phyloP scores from a whole-genome alignment of 1,140 invertebrate genomes.

The Neuroterus valhalla region DNA sequence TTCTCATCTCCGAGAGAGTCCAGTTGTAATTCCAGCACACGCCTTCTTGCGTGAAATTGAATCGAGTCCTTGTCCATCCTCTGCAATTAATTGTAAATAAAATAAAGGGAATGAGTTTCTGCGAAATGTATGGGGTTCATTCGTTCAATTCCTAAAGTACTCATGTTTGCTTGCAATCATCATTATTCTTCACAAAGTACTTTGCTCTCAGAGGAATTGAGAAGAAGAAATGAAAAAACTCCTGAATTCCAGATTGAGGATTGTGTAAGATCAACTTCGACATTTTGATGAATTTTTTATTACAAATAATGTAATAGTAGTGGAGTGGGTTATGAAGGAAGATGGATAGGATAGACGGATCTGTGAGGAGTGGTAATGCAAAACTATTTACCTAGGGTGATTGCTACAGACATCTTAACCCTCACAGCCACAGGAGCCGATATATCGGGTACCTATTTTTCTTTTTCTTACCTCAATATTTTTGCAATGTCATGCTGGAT shows the following conservation, averaged over 20 bases:
- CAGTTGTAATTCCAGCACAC: slow-evolving; percentile 20
- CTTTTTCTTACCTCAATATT: too few relatives aligned
- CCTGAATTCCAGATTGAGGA: not conserved
- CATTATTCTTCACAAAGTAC: not conserved
- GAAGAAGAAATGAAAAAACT: not conserved
- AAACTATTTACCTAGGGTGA: too few relatives aligned
- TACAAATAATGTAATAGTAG: too few relatives aligned
- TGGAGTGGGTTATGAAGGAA: too few relatives aligned
- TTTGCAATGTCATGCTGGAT: too few relatives aligned
- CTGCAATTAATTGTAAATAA: slow-evolving; percentile 20
- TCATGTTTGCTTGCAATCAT: not conserved
- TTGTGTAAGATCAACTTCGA: too few relatives aligned
- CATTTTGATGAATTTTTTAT: too few relatives aligned
- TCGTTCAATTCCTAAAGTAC: not conserved
- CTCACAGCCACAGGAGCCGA: too few relatives aligned
- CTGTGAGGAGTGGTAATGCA: too few relatives aligned
- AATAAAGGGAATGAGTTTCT: slow-evolving; percentile 7
- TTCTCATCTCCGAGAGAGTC: not conserved
- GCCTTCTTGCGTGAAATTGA: slow-evolving; percentile 30
- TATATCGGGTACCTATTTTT: too few relatives aligned
- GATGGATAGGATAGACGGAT: too few relatives aligned
- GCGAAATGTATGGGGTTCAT: not conserved
- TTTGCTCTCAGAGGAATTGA: not conserved
- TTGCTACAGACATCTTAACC: too few relatives aligned
- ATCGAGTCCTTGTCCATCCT: not conserved